phyloP scores from a whole-genome alignment of 2,113 vertebrate genomes.

The Henicopernis longicauda region DNA sequence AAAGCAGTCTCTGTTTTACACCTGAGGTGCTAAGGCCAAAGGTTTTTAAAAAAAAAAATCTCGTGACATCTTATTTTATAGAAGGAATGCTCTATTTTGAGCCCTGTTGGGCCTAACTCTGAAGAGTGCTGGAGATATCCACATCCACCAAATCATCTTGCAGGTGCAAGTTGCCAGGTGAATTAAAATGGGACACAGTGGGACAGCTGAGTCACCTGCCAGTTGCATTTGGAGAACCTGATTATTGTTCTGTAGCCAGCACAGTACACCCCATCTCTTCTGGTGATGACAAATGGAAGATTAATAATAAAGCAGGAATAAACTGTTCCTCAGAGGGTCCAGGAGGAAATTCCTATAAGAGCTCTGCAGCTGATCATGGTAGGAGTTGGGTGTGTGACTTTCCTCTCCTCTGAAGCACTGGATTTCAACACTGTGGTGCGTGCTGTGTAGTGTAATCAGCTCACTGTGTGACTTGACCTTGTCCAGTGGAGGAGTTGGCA shows the following conservation, averaged over 20 bases:
- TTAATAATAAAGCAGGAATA: background rate
- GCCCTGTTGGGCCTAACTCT: background rate
- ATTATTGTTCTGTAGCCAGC: background rate
- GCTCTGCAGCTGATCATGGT: background rate
- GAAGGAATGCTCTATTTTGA: background rate
- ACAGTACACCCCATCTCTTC: background rate
- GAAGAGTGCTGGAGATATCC: background rate
- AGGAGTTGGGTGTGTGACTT: background rate
- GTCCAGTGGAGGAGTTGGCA: background rate
- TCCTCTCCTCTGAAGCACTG: background rate
- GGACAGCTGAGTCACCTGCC: background rate
- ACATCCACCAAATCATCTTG: background rate
- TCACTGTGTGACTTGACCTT: background rate
- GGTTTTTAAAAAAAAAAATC: background rate
- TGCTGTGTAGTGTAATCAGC: background rate
- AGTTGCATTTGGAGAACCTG: background rate
- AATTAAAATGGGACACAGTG: background rate
- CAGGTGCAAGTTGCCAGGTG: background rate
- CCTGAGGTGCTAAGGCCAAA: background rate
- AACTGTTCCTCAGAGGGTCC: background rate
- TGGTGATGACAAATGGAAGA: background rate
- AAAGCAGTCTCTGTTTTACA: background rate
- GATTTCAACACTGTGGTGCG: background rate
- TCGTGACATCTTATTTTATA: background rate
- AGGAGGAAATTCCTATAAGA: background rate